These are phyloP conservation scores for Natrix natrix DNA, from an alignment of 2,797 vertebrate genomes.

Conservation along the genomic window DNA sequence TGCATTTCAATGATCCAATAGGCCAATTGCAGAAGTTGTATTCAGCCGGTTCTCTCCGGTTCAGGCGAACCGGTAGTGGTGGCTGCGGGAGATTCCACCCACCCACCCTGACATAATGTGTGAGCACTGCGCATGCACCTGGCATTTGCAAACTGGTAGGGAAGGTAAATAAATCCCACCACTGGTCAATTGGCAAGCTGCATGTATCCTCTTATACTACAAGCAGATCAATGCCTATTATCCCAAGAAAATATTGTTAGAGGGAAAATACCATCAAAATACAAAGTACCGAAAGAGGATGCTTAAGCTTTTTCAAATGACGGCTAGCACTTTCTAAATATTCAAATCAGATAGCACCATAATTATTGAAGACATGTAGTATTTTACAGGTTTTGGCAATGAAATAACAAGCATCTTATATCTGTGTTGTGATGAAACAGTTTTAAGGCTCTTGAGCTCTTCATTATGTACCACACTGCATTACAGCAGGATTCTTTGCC, in stretches of 20 bases:
- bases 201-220: background rate
- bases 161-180: no score
- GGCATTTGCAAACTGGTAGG: no score
- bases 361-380: conserved; percentile 57
- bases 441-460: conserved; percentile 71
- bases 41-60: no score
- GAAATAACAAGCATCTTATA: conserved; percentile 68
- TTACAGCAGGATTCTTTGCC: conserved; percentile 67
- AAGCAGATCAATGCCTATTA: background rate
- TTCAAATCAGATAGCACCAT: conserved; percentile 55
- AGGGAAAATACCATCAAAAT: background rate
- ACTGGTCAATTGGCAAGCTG: background rate
- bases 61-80: no score
- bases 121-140: no score
- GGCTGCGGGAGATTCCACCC: no score
- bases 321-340: conserved; percentile 46
- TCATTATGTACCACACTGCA: conserved; percentile 73
- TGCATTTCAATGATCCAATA: background rate
- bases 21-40: no score
- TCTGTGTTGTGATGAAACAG: conserved; percentile 66
- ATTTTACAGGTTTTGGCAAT: conserved; percentile 68
- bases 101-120: no score
- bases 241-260: background rate
- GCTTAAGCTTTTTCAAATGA: conserved; percentile 1
- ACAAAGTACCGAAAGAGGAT: conserved; percentile 21